Evolutionary conservation across 2,113 vertebrate species (phyloP).

Genomic region (Sinocyclocheilus maitianheensis): DNA sequence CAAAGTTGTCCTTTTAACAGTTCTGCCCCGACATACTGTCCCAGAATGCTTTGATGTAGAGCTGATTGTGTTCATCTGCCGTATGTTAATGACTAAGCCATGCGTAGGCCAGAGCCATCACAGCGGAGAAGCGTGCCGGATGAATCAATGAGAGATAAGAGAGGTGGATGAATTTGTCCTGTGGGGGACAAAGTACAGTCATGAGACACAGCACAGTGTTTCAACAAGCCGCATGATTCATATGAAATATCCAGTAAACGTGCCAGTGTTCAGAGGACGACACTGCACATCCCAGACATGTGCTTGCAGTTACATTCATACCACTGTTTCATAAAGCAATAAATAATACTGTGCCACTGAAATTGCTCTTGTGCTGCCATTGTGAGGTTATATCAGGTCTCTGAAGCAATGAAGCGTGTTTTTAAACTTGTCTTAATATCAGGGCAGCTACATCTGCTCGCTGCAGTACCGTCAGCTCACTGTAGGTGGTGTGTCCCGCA

Average conservation of each 20-base stretch:
- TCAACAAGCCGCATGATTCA: slow-evolving; percentile 22
- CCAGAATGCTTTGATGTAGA: background rate
- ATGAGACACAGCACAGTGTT: background rate
- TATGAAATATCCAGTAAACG: background rate
- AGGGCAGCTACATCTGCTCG: background rate
- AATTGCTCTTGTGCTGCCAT: background rate
- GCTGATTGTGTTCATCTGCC: background rate
- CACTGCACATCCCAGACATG: background rate
- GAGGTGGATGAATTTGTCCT: slow-evolving; percentile 59
- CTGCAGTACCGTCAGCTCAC: background rate
- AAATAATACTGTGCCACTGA: background rate
- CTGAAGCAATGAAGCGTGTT: background rate
- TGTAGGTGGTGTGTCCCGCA: background rate
- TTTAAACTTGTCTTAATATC: background rate
- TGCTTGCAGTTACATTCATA: background rate
- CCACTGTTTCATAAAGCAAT: background rate
- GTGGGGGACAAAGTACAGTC: slow-evolving; percentile 64
- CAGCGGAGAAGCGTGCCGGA: background rate
- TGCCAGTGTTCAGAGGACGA: background rate
- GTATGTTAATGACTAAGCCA: background rate
- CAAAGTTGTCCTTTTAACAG: background rate
- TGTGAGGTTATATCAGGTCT: background rate
- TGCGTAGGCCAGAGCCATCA: background rate
- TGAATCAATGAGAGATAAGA: slow-evolving; percentile 56
- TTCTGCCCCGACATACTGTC: background rate